Evolutionary conservation across 2,888 invertebrate genomes (phyloP), one percentile per base, ranked within the genome.

Genomic region (Drosophila aldrichi): DNA sequence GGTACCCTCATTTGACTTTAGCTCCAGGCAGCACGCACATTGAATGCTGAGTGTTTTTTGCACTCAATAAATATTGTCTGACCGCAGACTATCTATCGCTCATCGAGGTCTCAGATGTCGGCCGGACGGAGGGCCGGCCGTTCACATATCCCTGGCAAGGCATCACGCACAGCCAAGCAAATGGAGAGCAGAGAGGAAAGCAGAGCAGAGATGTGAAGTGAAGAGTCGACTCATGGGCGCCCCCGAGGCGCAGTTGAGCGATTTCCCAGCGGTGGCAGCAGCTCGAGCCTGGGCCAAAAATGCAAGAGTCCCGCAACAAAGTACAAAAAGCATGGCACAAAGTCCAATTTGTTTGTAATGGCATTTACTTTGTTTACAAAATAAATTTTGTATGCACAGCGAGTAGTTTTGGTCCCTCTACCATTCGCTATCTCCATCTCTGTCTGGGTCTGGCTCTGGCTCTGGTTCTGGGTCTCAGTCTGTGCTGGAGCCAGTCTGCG

Each of bases 331-430:
- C 87, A 86, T 80, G 66, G 87, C 76, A 83, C 81, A 86, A 89
- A 88, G 89, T 85, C 88, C 87, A 89, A 89, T 87, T 89, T 87
- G 83, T 88, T 88, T 86, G 88, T 88, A 87, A 87, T 87, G 79
- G 90, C 88, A 87, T 87, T 77, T 89, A 87, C 88, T 89, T 87
- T 89, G 90, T 87, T 89, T 89, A 81, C 87, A 73, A 89, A 88
- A 87, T 89, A 89, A 69, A 87, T 87, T 87, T 88, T 81, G 90
- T 89, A 87, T 87, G 86, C 86, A 87, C 82, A 85, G 83, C 86
- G 88, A 82, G 90, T 89, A 79, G 90, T 77, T 77, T 25, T 70
- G 61, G 61, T 55, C 38, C 64, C 61, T 29, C 40, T n/a, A 34
- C 49, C 32, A 14, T 16, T 36, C 32, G 58, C 49, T 48, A 25